Percentiles rank a stretch among this genome's conserved stretches.
Conservation (phyloP, 1,140 invertebrate genomes). For the Dermatophagoides farinae region DNA sequence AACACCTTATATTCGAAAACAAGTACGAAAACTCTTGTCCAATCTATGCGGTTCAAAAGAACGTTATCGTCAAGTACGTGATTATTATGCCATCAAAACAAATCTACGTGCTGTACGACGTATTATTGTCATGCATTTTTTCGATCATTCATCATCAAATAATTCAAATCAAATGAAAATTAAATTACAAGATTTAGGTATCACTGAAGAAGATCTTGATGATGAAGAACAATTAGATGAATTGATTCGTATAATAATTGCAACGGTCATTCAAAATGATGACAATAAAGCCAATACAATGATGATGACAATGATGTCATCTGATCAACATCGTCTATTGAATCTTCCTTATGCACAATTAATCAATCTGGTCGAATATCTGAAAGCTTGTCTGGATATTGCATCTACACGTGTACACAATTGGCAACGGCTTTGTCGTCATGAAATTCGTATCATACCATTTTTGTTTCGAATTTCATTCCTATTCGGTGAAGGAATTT, state of each 20-base stretch:
- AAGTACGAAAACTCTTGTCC: slow-evolving; percentile 62
- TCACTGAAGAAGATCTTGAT: neutral
- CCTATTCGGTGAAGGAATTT: slow-evolving; percentile 74
- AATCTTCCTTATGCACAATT: slow-evolving; percentile 63
- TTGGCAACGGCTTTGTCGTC: slow-evolving; percentile 78
- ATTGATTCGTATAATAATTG: neutral
- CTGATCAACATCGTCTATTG: slow-evolving; percentile 16
- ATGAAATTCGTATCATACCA: slow-evolving; percentile 42
- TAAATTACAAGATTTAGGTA: neutral
- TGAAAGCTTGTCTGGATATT: slow-evolving; percentile 82
- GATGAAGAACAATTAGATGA: slow-evolving; percentile 24
- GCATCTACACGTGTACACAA: slow-evolving; percentile 71
- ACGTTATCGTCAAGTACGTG: slow-evolving; percentile 63
- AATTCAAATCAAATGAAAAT: neutral
- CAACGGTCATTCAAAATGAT: neutral
- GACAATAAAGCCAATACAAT: slow-evolving; percentile 20
- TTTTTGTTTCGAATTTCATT: slow-evolving; percentile 58
- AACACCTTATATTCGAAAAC: slow-evolving; percentile 37
- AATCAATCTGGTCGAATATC: slow-evolving; percentile 76
- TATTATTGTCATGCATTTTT: slow-evolving; percentile 7
- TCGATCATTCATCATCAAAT: neutral
- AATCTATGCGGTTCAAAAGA: slow-evolving; percentile 77
- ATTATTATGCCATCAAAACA: slow-evolving; percentile 52
- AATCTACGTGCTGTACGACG: slow-evolving; percentile 26
- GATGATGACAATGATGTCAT: neutral